Base-by-base conservation (phyloP, 2,797 vertebrate genomes). In the Ctenosaura bakeri region DNA sequence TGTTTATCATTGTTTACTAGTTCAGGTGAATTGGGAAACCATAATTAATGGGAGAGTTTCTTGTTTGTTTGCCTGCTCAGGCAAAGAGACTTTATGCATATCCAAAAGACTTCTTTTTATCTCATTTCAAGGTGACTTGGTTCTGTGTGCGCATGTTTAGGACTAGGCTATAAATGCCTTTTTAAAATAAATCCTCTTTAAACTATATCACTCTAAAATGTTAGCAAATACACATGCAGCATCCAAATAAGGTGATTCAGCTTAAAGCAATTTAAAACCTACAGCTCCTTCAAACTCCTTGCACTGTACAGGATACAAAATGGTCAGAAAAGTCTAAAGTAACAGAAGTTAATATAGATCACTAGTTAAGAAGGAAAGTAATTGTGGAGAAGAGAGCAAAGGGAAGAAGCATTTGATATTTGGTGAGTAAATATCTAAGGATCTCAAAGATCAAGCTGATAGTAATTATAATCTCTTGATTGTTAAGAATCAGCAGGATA, bases 401-500 rank as follows among this genome's bases (percentile, higher is more conserved):
- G 18, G n/a, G 24, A 82, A 59, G 18, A n/a, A 3, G 52, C 14
- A 18, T n/a, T 50, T 80, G 50, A 59, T 82, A 82, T 59, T 62
- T 82, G n/a, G n/a, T 20, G 54, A 62, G 13, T 62, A 38, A 35
- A 62, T 62, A 35, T 18, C 18, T 38, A 5, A n/a, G 52, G n/a
- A 59, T 59, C 35, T 35, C 20, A 54, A 52, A 59, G 79, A 56
- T 32, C 32, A 35, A 56, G 32, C 50, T 56, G 32, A 35, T 56
- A 38, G n/a, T 18, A 82, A 35, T 82, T 59, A 59, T 82, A 56
- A 82, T 38, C n/a, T 20, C 80, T 80, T 38, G 54, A 82, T 82
- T 56, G 52, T 81, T 82, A 82, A 62, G 80, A 62, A 59, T 59
- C 80, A 35, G n/a, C n/a, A 82, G 62, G 18, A n/a, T 62, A 82